Conservation (phyloP, 2,113 vertebrate species). For the Lampris megalopsis region DNA sequence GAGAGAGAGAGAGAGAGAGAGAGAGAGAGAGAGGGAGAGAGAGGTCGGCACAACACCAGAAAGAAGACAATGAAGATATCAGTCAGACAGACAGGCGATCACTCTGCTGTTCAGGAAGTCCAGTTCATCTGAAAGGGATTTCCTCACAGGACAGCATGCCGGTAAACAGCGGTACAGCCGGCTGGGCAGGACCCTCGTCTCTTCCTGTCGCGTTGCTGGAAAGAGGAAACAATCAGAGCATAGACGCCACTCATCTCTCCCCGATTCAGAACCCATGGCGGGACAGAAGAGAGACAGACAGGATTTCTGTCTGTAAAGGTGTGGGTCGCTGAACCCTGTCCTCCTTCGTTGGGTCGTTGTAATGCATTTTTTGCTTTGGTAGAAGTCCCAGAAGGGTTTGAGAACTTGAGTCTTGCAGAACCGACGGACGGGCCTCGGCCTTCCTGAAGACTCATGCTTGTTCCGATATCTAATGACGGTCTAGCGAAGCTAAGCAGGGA, state of each 20-base stretch:
- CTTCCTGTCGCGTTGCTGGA: slow-evolving; percentile 42
- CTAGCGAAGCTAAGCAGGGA: no score
- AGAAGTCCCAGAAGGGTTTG: no score
- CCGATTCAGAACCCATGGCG: no score
- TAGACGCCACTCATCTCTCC: background rate
- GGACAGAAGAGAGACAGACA: no score
- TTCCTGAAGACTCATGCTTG: no score
- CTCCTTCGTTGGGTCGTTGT: no score
- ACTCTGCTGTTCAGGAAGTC: slow-evolving; percentile 19
- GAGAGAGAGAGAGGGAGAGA: background rate
- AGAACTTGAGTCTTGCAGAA: no score
- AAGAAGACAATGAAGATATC: background rate
- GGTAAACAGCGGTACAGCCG: background rate
- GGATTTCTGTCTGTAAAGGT: no score
- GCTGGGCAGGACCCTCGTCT: slow-evolving; percentile 24
- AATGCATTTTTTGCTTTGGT: no score
- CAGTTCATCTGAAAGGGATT: slow-evolving; percentile 56
- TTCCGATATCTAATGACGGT: no score
- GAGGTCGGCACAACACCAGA: background rate
- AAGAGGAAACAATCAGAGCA: slow-evolving; percentile 12
- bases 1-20: background rate
- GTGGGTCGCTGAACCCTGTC: no score
- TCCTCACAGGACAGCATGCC: slow-evolving; percentile 32
- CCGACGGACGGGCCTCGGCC: no score
- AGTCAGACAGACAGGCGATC: slow-evolving; percentile 5